phyloP scores from a whole-genome alignment of 2,888 invertebrate species.

The Stenolophus ochropezus region DNA sequence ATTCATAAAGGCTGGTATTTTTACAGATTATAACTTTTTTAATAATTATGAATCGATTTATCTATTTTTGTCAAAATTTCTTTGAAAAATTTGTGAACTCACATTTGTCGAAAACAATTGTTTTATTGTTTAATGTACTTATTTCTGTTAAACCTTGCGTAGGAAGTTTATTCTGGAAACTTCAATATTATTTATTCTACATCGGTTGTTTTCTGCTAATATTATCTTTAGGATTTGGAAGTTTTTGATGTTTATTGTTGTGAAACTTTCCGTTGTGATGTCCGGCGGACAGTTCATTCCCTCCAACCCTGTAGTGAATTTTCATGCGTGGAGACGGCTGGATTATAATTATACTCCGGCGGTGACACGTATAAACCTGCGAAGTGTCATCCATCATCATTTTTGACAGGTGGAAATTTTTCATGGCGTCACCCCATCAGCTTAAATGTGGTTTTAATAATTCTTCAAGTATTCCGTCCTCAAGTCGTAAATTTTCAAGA shows the following conservation, averaged over 20 bases:
- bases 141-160: too few relatives aligned
- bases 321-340: slow-evolving; percentile 15
- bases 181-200: too few relatives aligned
- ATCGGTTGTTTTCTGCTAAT: too few relatives aligned
- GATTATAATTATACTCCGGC: slow-evolving; percentile 46
- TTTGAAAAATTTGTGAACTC: too few relatives aligned
- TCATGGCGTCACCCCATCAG: slow-evolving; percentile 22
- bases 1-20: too few relatives aligned
- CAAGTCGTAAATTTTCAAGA: slow-evolving; percentile 34
- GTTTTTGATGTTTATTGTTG: not conserved
- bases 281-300: not conserved
- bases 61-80: too few relatives aligned
- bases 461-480: slow-evolving; percentile 17
- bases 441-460: slow-evolving; percentile 38
- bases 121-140: too few relatives aligned
- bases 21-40: too few relatives aligned
- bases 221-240: not conserved
- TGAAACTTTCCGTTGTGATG: not conserved
- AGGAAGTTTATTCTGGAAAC: too few relatives aligned
- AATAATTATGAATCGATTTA: too few relatives aligned
- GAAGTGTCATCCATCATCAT: slow-evolving; percentile 42
- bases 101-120: too few relatives aligned
- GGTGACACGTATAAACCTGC: slow-evolving; percentile 34
- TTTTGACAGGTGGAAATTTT: slow-evolving; percentile 48
- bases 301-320: not conserved